Evolutionary conservation across 2,113 vertebrate genomes (phyloP).

Genomic region (Protomyctophum bolini): DNA sequence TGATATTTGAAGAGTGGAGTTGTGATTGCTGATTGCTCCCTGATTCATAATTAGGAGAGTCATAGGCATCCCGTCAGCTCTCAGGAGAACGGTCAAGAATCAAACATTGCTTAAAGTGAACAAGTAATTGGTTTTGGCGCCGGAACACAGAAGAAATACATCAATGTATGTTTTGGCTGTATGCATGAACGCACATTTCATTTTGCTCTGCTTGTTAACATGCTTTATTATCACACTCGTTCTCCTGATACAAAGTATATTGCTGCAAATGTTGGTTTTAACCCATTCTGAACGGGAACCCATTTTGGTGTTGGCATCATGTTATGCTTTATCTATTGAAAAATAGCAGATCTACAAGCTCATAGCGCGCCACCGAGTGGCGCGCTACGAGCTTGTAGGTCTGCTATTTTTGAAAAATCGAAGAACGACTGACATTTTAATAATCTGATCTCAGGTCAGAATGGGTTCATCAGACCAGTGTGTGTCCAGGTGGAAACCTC

Average conservation of each 20-base stretch:
- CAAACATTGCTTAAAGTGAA: slow-evolving; percentile 67
- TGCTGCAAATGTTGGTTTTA: slow-evolving; percentile 11
- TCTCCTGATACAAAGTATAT: not conserved
- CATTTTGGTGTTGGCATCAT: too few relatives aligned
- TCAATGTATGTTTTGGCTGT: not conserved
- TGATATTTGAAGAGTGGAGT: slow-evolving; percentile 78
- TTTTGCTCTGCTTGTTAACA: slow-evolving; percentile 14
- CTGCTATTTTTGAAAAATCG: too few relatives aligned
- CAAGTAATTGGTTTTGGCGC: slow-evolving; percentile 65
- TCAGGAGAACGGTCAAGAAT: slow-evolving; percentile 65
- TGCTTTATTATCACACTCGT: not conserved
- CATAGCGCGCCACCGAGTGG: too few relatives aligned
- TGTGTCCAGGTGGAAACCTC: too few relatives aligned
- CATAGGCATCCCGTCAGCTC: slow-evolving; percentile 71
- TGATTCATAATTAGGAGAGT: slow-evolving; percentile 80
- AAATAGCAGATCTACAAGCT: too few relatives aligned
- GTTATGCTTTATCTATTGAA: too few relatives aligned
- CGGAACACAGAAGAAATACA: slow-evolving; percentile 37
- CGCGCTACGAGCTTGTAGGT: too few relatives aligned
- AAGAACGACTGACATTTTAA: too few relatives aligned
- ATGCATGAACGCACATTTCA: slow-evolving; percentile 25
- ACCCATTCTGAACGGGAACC: too few relatives aligned
- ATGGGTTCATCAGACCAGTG: too few relatives aligned
- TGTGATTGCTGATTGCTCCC: slow-evolving; percentile 80
- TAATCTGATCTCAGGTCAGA: too few relatives aligned